A percentile compares a stretch with the other conserved stretches of the same genome.
phyloP scores from a whole-genome alignment of 2,113 vertebrate species.

The Xyliphius kryptos region DNA sequence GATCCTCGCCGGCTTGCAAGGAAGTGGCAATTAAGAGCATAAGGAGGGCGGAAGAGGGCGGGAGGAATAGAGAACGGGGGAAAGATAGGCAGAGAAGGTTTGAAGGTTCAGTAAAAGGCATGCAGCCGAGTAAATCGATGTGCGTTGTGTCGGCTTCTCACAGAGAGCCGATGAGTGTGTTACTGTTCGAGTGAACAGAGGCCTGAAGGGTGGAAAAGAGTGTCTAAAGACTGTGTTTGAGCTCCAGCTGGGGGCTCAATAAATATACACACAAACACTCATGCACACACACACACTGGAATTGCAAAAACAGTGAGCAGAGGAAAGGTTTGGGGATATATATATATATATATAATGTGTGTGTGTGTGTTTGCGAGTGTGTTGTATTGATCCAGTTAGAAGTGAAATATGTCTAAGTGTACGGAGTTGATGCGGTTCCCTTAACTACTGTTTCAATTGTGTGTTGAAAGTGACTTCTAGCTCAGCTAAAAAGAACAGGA shows the following conservation, averaged over 20 bases:
- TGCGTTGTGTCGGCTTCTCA: conserved; percentile 49
- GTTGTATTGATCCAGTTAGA: too few relatives aligned
- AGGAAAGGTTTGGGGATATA: too few relatives aligned
- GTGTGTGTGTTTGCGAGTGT: too few relatives aligned
- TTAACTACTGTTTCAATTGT: too few relatives aligned
- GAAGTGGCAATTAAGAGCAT: conserved; percentile 44
- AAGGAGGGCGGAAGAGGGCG: conserved; percentile 26
- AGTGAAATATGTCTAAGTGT: too few relatives aligned
- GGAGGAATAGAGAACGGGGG: conserved; percentile 5
- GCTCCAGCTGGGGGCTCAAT: conserved; percentile 46
- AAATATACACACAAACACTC: conserved; percentile 32
- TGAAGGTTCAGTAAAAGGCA: conserved; percentile 30
- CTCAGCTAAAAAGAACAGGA: too few relatives aligned
- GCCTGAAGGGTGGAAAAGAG: conserved; percentile 44
- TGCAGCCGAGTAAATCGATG: conserved; percentile 47
- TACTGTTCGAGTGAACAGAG: conserved; percentile 40
- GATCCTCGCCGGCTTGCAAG: conserved; percentile 35
- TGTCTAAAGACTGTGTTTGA: conserved; percentile 37
- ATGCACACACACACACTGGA: conserved; percentile 34
- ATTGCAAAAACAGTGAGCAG: too few relatives aligned
- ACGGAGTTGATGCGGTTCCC: too few relatives aligned
- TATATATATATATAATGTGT: too few relatives aligned
- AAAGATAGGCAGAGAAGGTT: conserved; percentile 16
- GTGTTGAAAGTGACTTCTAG: too few relatives aligned
- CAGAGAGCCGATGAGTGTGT: conserved; percentile 47